Evolutionary conservation across 1,140 invertebrate genomes (phyloP).

Genomic region (Drosophila dunni): DNA sequence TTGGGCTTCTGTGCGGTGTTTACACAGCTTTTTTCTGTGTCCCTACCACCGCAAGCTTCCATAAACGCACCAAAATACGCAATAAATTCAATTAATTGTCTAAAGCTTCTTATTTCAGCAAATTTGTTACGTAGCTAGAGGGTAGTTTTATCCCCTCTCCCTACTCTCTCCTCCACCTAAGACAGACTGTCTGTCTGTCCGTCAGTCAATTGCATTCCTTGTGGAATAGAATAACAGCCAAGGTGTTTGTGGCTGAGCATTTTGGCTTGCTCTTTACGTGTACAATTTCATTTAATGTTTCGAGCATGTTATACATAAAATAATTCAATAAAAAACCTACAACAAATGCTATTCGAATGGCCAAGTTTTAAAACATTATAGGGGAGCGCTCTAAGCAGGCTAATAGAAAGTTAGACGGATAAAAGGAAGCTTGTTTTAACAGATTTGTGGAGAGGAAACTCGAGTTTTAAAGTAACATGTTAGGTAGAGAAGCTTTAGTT

Average conservation of each 20-base stretch:
- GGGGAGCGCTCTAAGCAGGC: background rate
- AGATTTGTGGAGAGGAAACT: too few species aligned
- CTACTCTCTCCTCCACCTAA: background rate
- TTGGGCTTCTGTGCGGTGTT: conserved; percentile 51
- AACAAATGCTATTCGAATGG: conserved; percentile 30
- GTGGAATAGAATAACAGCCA: background rate
- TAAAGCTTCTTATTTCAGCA: conserved; percentile 60
- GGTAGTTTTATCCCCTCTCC: background rate
- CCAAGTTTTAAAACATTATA: background rate
- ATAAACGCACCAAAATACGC: conserved; percentile 52
- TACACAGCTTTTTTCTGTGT: conserved; percentile 10
- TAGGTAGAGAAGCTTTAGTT: too few species aligned
- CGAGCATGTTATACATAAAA: conserved; percentile 9
- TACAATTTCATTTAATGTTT: conserved; percentile 52
- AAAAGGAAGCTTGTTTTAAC: background rate
- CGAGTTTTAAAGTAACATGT: too few species aligned
- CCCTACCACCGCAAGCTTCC: conserved; percentile 10
- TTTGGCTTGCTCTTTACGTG: conserved; percentile 14
- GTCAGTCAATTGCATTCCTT: background rate
- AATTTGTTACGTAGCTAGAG: conserved; percentile 45
- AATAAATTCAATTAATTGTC: conserved; percentile 71
- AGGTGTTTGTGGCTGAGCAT: conserved; percentile 36
- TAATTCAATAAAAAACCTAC: conserved; percentile 44
- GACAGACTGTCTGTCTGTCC: conserved; percentile 4
- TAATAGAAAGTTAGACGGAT: background rate